Evolutionary conservation across 2,888 invertebrate species (phyloP).

Genomic region (Heliothis peltigera): DNA sequence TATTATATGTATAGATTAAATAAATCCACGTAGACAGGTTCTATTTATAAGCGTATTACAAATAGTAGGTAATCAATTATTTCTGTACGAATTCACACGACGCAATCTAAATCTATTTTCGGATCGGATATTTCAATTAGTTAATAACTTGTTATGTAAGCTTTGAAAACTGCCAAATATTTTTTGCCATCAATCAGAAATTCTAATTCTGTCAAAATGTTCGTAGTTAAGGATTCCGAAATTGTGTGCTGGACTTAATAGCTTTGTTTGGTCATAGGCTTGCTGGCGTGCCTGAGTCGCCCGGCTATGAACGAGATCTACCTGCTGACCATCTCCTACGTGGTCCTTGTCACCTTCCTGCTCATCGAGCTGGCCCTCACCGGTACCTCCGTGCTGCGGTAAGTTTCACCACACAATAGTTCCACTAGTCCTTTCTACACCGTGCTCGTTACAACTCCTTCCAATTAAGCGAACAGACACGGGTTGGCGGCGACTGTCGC

Average conservation of each 20-base stretch:
- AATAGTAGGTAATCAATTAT: too few species aligned
- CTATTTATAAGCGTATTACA: too few species aligned
- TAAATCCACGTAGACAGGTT: too few species aligned
- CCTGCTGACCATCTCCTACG: conserved; percentile 95
- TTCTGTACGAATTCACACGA: too few species aligned
- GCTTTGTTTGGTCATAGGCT: conserved; percentile 83
- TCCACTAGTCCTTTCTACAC: not conserved
- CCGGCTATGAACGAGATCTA: conserved; percentile 97
- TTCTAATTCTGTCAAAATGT: not conserved
- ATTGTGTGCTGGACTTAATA: not conserved
- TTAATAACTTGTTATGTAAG: too few species aligned
- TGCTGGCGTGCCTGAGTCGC: conserved; percentile 93
- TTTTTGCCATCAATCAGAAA: too few species aligned
- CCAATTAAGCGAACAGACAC: not conserved
- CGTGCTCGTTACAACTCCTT: too few species aligned
- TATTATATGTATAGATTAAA: too few species aligned
- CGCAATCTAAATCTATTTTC: too few species aligned
- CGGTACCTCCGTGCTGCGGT: conserved; percentile 86
- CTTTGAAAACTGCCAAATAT: too few species aligned
- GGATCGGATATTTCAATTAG: too few species aligned
- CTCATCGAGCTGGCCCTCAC: conserved; percentile 91
- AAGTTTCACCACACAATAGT: conserved; percentile 25
- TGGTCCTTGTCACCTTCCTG: conserved; percentile 94
- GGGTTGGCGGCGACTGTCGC: not conserved
- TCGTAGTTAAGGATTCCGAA: too few species aligned